Evolutionary conservation across 2,113 vertebrate species (phyloP).

Genomic region (Orthonyx spaldingii): DNA sequence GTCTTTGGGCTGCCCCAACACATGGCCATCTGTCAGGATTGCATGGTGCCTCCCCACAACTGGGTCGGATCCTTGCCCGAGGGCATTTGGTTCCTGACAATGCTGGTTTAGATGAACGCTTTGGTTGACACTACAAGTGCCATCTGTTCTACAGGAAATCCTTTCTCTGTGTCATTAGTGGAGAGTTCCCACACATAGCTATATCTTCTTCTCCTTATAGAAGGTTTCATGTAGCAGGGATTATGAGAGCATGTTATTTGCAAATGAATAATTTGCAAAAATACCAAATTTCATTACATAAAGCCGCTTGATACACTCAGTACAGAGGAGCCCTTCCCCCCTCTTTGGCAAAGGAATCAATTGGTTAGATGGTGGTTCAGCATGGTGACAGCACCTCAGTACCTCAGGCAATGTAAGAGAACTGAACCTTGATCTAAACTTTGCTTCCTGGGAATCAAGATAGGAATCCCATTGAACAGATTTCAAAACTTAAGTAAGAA

Average conservation of each 20-base stretch:
- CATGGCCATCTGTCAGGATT: slow-evolving; percentile 45
- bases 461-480: background rate
- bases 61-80: slow-evolving; percentile 51
- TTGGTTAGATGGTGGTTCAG: background rate
- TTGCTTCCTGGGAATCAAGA: background rate
- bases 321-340: background rate
- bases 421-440: background rate
- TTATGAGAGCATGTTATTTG: background rate
- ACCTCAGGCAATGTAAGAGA: background rate
- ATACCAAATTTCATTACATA: background rate
- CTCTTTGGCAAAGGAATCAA: background rate
- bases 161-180: slow-evolving; percentile 34
- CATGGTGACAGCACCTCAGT: background rate
- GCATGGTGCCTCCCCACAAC: slow-evolving; percentile 41
- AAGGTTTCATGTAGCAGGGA: background rate
- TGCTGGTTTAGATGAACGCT: slow-evolving; percentile 50
- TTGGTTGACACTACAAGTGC: slow-evolving; percentile 32
- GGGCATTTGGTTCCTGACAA: slow-evolving; percentile 55
- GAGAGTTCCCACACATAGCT: slow-evolving; percentile 46
- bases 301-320: background rate
- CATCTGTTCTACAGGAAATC: slow-evolving; percentile 62
- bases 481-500: background rate
- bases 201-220: background rate
- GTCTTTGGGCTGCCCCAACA: background rate
- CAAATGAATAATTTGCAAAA: background rate